phyloP scores from a whole-genome alignment of 2,113 vertebrate genomes.

The Embiotoca jacksoni region DNA sequence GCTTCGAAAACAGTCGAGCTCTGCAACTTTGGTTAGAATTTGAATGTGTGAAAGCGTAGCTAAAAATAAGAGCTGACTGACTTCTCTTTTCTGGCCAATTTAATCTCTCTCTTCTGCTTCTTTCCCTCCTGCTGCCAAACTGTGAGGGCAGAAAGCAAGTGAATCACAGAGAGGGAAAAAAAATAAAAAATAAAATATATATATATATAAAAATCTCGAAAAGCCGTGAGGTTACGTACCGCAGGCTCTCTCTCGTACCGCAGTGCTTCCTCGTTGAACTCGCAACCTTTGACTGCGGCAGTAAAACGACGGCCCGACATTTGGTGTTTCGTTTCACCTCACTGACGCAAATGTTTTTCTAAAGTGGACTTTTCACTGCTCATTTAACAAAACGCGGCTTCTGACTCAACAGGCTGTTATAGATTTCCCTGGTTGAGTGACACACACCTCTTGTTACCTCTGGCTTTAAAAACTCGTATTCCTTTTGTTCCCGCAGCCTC shows the following conservation, averaged over 20 bases:
- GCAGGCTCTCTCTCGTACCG: not conserved
- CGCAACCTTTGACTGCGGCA: conserved; percentile 1
- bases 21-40: not conserved
- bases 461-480: no score
- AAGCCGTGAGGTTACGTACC: conserved; percentile 5
- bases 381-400: conserved; percentile 21
- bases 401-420: no score
- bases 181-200: no score
- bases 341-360: no score
- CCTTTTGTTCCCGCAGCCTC: no score
- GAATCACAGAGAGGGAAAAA: conserved; percentile 10
- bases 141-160: conserved; percentile 23
- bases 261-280: not conserved
- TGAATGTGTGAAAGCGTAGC: conserved; percentile 43
- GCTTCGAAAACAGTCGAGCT: not conserved
- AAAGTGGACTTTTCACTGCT: not conserved
- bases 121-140: conserved; percentile 8
- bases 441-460: no score
- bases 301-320: conserved; percentile 8
- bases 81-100: conserved; percentile 33
- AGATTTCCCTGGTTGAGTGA: no score
- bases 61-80: conserved; percentile 45
- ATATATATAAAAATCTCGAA: not conserved
- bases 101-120: conserved; percentile 22
- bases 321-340: not conserved